Evolutionary conservation across 2,888 invertebrate species (phyloP).

Genomic region (Drosophila setosimentum): DNA sequence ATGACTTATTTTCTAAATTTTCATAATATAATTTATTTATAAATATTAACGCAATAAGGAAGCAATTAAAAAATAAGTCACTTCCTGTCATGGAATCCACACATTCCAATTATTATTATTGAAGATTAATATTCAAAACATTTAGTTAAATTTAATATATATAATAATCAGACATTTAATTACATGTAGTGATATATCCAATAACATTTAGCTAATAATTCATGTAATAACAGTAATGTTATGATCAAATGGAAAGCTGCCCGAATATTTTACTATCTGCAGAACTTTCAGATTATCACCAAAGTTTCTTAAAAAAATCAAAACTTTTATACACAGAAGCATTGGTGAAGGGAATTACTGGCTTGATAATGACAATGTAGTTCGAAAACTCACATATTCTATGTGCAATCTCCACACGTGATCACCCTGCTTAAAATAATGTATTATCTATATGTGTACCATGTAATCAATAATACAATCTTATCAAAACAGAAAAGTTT

Average conservation of each 20-base stretch:
- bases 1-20: too few species aligned
- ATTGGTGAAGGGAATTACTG: background rate
- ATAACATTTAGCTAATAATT: too few species aligned
- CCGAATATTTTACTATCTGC: background rate
- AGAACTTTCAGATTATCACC: background rate
- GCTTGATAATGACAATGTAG: background rate
- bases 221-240: background rate
- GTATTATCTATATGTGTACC: background rate
- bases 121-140: too few species aligned
- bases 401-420: background rate
- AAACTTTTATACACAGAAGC: background rate
- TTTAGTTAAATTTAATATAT: too few species aligned
- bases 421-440: background rate
- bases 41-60: too few species aligned
- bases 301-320: background rate
- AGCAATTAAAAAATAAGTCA: too few species aligned
- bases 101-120: too few species aligned
- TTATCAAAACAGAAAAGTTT: conserved; percentile 28
- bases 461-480: background rate
- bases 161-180: too few species aligned
- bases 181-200: too few species aligned
- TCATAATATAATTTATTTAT: too few species aligned
- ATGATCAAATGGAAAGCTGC: background rate
- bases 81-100: too few species aligned
- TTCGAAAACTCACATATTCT: background rate